Percentiles rank a stretch among this genome's conserved stretches.
Evolutionary conservation across 2,113 vertebrate genomes (phyloP).

Genomic region (Onychorhynchus coronatus): DNA sequence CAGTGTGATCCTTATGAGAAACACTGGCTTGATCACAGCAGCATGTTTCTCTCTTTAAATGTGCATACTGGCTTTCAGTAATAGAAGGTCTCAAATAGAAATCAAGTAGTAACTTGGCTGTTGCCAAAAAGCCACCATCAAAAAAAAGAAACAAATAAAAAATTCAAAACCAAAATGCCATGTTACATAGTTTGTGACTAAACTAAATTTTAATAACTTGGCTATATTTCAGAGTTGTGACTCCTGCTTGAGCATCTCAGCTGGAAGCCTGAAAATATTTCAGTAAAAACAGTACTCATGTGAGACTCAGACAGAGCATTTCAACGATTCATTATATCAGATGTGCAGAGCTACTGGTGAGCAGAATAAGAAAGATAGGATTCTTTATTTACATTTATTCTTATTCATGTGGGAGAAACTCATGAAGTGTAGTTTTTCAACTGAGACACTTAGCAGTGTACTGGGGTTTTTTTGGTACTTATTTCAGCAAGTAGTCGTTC

Average conservation of each 20-base stretch:
- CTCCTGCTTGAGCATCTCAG: not conserved
- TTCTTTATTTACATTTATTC: not conserved
- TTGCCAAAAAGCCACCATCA: not conserved
- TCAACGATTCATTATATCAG: not conserved
- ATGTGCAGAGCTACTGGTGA: not conserved
- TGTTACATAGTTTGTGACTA: not conserved
- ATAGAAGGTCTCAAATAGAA: not conserved
- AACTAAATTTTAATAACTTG: not conserved
- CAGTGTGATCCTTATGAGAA: not conserved
- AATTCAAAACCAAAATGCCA: accelerated
- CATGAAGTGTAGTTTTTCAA: not conserved
- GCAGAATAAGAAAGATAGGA: not conserved
- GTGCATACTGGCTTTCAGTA: not conserved
- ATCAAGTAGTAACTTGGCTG: not conserved
- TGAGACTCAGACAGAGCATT: not conserved
- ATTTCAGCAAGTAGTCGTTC: not conserved
- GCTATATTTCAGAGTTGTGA: not conserved
- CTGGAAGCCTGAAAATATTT: not conserved
- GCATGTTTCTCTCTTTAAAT: not conserved
- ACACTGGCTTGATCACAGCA: not conserved
- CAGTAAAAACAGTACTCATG: not conserved
- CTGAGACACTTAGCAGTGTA: not conserved
- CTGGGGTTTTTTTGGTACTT: not conserved
- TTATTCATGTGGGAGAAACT: not conserved
- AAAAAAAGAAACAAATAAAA: not conserved